Base-by-base conservation (phyloP, 1,140 invertebrate genomes). In the Matsumurasca onukii region DNA sequence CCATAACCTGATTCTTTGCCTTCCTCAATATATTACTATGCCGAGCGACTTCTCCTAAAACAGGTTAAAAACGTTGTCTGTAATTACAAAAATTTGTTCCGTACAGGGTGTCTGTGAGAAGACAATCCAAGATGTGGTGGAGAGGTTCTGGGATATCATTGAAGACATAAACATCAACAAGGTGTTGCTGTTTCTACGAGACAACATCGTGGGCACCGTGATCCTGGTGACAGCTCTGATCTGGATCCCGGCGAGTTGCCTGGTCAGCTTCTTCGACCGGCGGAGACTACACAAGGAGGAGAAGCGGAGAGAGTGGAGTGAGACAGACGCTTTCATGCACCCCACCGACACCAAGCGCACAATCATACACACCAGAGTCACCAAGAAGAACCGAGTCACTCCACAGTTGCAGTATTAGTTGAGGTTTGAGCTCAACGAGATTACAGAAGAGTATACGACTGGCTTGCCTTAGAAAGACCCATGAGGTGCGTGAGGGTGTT, bases 161-260 rank as follows among this genome's bases (percentile, higher is more conserved):
- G 94, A 97, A 80, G 94, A 97, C 75, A 96, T 97, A 34, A 96
- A 95, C 76, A 95, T 97, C 39, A 96, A 95, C 75, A 94, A 93
- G 79, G 92, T 97, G 15, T 82, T 97, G 72, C 82, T 89, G 69
- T 94, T 95, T 77, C 80, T 95, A 31, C 86, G 90, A 74, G 92
- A 94, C 77, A 95, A 96, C 76, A 91, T 96, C 77, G 89, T 97
- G 13, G 94, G 94, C 49, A 91, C 94, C 1, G 92, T 97, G 22
- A 90, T 97, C 57, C 83, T 97, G 12, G 85, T 93, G 39, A 94
- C 93, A 12, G 87, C 94, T 20, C 81, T 97, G n/a, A 83, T 97
- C 59, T 98, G 95, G 95, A 91, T 97, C 74, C 94, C 95, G 0
- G 88, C 89, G 0, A 92, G 91, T 77, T 93, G 90, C 75, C 83